phyloP scores from a whole-genome alignment of 1,140 invertebrate genomes.

The Battus philenor region DNA sequence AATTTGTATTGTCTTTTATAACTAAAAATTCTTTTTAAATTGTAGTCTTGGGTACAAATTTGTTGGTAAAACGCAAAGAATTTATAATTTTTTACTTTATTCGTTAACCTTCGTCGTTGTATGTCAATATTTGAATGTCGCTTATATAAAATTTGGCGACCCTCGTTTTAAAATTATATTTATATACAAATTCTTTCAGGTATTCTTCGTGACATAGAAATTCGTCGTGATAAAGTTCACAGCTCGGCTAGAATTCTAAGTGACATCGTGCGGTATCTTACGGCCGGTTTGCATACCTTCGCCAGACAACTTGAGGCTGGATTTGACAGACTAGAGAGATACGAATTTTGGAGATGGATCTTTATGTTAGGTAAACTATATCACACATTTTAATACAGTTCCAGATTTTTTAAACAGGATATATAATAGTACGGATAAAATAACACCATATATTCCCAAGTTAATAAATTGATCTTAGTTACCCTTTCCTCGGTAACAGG shows the following conservation, averaged over 20 bases:
- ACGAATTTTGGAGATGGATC: conserved; percentile 59
- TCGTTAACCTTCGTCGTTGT: not conserved
- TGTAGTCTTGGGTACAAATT: not conserved
- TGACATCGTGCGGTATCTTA: conserved; percentile 56
- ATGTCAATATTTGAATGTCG: too few relatives aligned
- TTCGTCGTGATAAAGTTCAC: conserved; percentile 44
- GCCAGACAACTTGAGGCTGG: conserved; percentile 38
- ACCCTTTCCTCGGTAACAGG: too few relatives aligned
- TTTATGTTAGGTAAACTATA: conserved; percentile 49
- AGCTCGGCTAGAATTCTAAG: conserved; percentile 46
- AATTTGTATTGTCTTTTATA: not conserved
- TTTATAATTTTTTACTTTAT: not conserved
- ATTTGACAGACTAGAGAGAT: conserved; percentile 48
- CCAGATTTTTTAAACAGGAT: too few relatives aligned
- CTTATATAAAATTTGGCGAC: not conserved
- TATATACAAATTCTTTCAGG: conserved; percentile 29
- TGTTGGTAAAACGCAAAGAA: not conserved
- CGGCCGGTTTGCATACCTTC: conserved; percentile 36
- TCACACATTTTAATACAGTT: too few relatives aligned
- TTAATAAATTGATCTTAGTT: too few relatives aligned
- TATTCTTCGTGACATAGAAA: conserved; percentile 52
- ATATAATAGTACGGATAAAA: too few relatives aligned
- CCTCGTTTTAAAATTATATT: not conserved
- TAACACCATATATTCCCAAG: too few relatives aligned
- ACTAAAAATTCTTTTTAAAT: not conserved